Base-by-base conservation (phyloP, 2,113 vertebrate species). In the Aptenodytes patagonicus region DNA sequence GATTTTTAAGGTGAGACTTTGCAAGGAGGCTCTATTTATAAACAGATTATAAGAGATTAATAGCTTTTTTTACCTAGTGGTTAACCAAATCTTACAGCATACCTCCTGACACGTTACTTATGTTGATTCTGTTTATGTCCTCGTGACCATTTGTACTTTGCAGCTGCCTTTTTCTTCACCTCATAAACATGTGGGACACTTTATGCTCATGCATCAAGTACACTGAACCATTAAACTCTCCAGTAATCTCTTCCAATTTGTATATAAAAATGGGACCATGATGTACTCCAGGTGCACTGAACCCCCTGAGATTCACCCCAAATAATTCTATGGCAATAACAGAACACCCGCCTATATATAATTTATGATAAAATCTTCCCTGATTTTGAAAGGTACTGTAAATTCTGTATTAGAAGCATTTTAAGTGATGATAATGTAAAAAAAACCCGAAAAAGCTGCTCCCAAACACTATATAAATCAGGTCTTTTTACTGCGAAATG, bases 1-100 rank as follows among this genome's bases (percentile, higher is more conserved):
- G 29, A 55, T 83, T 95, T 95, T 92, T 71, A 55, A 92, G 57
- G 42, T 64, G 51, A 86, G 51, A 64, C 21, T 70, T 92, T 90
- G 16, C 52, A 83, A 80, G 36, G 34, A 70, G 19, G 22, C 2
- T 89, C 20, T 86, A 42, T 62, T 75, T 73, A 47, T 78, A 86
- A 92, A 75, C 25, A 83, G 68, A 73, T 86, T 75, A 73, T 54
- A 42, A 83, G 55, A 70, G 72, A 86, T 92, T 81, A 86, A 66
- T 54, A 31, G 3, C 9, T 71, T 62, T 58, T 87, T 83, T 83
- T 49, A 61, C 32, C 68, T n/a, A 52, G 13, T 51, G 20, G 19
- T 55, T 87, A 83, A 68, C 0, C 0, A 87, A 83, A 80, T 87
- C 55, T 84, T 73, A 55, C 18, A 60, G 7, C 38, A 34, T 55